Evolutionary conservation across 2,797 vertebrate species (phyloP).

Genomic region (Carcharodon carcharias): DNA sequence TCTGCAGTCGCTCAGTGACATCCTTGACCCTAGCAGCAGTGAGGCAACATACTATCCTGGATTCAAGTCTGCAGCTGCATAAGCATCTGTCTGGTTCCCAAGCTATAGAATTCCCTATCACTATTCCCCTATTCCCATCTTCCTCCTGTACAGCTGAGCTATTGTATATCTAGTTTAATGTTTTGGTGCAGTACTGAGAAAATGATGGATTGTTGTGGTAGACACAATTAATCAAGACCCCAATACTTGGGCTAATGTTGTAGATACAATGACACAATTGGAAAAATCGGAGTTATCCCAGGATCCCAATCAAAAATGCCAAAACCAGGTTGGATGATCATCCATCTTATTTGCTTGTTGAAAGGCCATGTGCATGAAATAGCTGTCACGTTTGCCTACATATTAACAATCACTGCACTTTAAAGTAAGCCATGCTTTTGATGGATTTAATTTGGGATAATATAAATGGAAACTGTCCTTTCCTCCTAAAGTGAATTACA

Average conservation of each 20-base stretch:
- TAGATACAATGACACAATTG: not conserved
- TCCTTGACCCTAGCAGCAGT: no score
- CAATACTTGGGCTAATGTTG: not conserved
- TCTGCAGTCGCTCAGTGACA: not conserved
- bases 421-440: not conserved
- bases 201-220: not conserved
- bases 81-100: not conserved
- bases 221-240: not conserved
- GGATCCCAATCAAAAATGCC: not conserved
- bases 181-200: not conserved
- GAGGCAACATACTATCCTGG: no score
- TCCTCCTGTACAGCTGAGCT: not conserved
- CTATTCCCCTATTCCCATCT: not conserved
- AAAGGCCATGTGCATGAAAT: not conserved
- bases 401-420: not conserved
- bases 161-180: not conserved
- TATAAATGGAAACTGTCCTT: not conserved
- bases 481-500: not conserved
- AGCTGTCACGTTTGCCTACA: not conserved
- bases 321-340: not conserved
- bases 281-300: not conserved
- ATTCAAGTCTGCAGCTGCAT: no score
- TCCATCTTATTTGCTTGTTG: not conserved
- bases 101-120: not conserved
- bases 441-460: no score